These are phyloP conservation scores for Cottoperca gobio DNA, from an alignment of 2,797 vertebrate species.

Conservation along the genomic window DNA sequence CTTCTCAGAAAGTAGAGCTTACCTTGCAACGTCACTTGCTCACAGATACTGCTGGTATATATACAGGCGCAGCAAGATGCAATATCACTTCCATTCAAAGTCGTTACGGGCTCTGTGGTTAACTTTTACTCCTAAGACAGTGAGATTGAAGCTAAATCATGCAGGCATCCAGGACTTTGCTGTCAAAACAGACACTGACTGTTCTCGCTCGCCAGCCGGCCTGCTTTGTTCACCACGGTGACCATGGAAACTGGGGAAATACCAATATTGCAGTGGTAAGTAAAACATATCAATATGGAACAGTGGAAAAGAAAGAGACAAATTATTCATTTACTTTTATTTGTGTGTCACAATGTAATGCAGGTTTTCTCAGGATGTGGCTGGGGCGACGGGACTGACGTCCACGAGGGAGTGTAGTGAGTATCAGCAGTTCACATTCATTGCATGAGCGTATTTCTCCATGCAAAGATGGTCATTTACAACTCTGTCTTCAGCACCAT, in stretches of 20 bases:
- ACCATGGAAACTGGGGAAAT: slow-evolving; percentile 85
- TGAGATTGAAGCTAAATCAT: slow-evolving; percentile 64
- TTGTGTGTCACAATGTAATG: slow-evolving; percentile 26
- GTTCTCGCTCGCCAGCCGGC: slow-evolving; percentile 76
- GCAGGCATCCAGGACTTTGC: slow-evolving; percentile 77
- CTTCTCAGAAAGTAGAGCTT: slow-evolving; percentile 74
- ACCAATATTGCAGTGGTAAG: slow-evolving; percentile 84
- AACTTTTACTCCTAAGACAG: slow-evolving; percentile 18
- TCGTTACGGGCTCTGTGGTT: slow-evolving; percentile 39
- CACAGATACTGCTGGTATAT: slow-evolving; percentile 62
- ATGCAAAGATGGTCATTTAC: slow-evolving; percentile 22
- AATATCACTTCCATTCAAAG: slow-evolving; percentile 32
- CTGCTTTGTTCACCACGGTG: slow-evolving; percentile 80
- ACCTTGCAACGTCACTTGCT: slow-evolving; percentile 67
- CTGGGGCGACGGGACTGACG: slow-evolving; percentile 85
- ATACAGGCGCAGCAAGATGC: slow-evolving; percentile 37
- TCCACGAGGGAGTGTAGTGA: slow-evolving; percentile 85
- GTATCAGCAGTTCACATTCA: slow-evolving; percentile 55
- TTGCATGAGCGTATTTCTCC: neutral
- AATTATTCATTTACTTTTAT: neutral
- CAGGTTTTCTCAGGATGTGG: slow-evolving; percentile 87
- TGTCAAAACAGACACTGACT: slow-evolving; percentile 76
- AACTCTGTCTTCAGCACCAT: slow-evolving; percentile 78
- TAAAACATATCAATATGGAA: slow-evolving; percentile 2
- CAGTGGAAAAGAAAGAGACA: too few relatives aligned